Evolutionary conservation across 2,797 vertebrate genomes (phyloP), one percentile per base, ranked within the genome.

Genomic region (Cheirogaleus major): DNA sequence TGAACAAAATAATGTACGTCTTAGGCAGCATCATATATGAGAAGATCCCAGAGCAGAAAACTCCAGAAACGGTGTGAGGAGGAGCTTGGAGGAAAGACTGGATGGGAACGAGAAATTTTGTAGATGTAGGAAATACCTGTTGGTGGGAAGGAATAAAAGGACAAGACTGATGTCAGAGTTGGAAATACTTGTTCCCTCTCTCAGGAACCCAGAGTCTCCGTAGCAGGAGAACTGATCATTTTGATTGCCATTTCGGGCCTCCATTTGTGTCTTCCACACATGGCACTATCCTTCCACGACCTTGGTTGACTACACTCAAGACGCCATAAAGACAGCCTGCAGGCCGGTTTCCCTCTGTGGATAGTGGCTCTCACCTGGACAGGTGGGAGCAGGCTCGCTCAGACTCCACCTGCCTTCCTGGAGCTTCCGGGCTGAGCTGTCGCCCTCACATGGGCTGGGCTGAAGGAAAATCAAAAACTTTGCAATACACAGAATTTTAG

Each of bases 251-350:
- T 22, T 1, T 23, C 10, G 0, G 4, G 32, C 23, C 61, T 32
- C n/a, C 23, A 0, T 41, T 1, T 14, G 18, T 25, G 14, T 17
- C 3, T 5, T 10, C 7, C 45, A 4, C 27, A 32, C 4, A 2
- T 4, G 0, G 7, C 7, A 0, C 41, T 59, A 10, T 13, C 73
- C 25, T 4, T 13, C 61, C 52, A 32, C 8, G 1, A 13, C 38
- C 41, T 25, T 9, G 63, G n/a, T 17, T 4, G n/a, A n/a, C 4
- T 3, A 11, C 18, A 0, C 52, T 23, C 12, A 2, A 18, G 59
- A 45, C 43, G 7, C 23, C 1, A 18, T 11, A 4, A 7, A 22
- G 11, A 22, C 0, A 0, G 30, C 18, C 27, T 1, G 0, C 20
- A 15, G 72, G 73, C 2, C 22, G 10, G 2, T 7, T n/a, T 32